These are phyloP conservation scores for Seira musarum DNA, from an alignment of 2,888 invertebrate genomes.

Conservation along the genomic window DNA sequence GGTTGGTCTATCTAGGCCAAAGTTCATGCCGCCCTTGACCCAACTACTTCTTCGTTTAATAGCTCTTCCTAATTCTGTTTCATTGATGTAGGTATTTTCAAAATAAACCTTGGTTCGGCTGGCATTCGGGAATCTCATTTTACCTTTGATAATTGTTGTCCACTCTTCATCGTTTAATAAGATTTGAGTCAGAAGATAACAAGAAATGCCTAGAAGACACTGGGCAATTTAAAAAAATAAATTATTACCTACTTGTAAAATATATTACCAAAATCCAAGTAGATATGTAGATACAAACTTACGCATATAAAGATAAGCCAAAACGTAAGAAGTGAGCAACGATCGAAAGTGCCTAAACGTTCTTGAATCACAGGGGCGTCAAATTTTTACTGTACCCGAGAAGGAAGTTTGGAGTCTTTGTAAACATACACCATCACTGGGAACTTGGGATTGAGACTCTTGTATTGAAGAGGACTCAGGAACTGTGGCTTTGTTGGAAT, in stretches of 20 bases:
- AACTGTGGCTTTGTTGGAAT: too few relatives aligned
- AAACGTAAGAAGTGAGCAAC: slow-evolving; percentile 7
- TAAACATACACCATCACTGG: too few relatives aligned
- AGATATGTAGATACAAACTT: background rate
- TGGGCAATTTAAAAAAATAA: background rate
- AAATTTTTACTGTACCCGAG: background rate
- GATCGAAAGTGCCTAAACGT: slow-evolving; percentile 19
- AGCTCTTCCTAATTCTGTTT: background rate
- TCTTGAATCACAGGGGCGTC: background rate
- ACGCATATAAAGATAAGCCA: slow-evolving; percentile 12
- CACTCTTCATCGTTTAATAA: background rate
- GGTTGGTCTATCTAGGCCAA: slow-evolving; percentile 9
- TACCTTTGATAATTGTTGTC: background rate
- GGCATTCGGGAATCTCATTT: background rate
- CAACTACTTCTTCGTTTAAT: background rate
- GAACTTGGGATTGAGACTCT: too few relatives aligned
- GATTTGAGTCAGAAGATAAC: background rate
- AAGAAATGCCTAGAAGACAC: background rate
- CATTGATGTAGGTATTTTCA: background rate
- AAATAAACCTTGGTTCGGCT: background rate
- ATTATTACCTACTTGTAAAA: background rate
- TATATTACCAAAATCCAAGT: too few relatives aligned
- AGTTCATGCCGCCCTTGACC: background rate
- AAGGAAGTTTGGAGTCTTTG: too few relatives aligned
- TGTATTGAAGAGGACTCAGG: too few relatives aligned